Percentiles rank a stretch among this genome's conserved stretches.
These are phyloP conservation scores for Cassiopea andromeda DNA, from an alignment of 30 jellyfish, hydroid and myxozoan genomes.

Conservation along the genomic window DNA sequence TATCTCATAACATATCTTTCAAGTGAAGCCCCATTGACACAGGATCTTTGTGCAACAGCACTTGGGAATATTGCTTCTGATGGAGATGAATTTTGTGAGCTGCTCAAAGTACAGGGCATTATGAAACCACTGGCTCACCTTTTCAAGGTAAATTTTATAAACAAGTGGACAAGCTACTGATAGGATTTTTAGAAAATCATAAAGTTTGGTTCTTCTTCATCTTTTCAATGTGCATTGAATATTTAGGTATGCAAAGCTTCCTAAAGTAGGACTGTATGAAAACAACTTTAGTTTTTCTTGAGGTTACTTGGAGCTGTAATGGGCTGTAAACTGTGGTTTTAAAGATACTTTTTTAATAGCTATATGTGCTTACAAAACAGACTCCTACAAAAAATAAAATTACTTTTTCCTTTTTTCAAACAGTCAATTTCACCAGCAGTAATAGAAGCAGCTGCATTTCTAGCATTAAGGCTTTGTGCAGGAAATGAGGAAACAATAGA, in stretches of 20 bases:
- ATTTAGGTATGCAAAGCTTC: no score
- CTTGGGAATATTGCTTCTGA: slow-evolving; percentile 94
- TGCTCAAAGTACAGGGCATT: slow-evolving; percentile 80
- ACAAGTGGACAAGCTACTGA: neutral
- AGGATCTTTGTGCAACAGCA: slow-evolving; percentile 90
- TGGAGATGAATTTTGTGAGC: slow-evolving; percentile 52
- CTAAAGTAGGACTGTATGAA: no score
- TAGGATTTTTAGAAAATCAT: neutral
- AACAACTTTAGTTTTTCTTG: no score
- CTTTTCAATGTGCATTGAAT: no score
- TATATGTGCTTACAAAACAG: no score
- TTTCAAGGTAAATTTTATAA: slow-evolving; percentile 44
- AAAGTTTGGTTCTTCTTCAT: no score
- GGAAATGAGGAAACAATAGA: slow-evolving; percentile 35
- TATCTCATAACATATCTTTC: slow-evolving; percentile 80
- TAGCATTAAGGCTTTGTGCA: slow-evolving; percentile 68
- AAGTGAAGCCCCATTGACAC: slow-evolving; percentile 70
- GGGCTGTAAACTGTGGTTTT: no score
- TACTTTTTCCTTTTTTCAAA: neutral
- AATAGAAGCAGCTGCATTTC: slow-evolving; percentile 77
- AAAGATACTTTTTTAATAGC: no score
- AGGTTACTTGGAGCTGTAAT: no score
- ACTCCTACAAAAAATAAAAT: no score
- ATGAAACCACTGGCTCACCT: slow-evolving; percentile 76
- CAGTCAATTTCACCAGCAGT: slow-evolving; percentile 42